Evolutionary conservation across 92 coral and sea anemone genomes (phyloP), one percentile per base, ranked within the genome.

Genomic region (Montipora capitata): DNA sequence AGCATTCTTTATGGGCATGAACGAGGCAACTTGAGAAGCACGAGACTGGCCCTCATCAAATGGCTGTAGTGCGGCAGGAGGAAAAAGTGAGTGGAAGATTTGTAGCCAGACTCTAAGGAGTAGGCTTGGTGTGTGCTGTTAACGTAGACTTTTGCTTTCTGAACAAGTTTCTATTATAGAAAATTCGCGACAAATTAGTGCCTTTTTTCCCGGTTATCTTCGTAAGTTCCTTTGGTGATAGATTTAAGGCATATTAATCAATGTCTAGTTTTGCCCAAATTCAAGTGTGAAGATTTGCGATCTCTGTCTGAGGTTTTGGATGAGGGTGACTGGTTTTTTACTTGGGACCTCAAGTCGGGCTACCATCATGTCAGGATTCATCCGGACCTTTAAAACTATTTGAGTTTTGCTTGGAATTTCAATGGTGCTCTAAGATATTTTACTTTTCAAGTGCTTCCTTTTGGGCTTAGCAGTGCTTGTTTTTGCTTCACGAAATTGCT

Each of bases 341-440:
- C 93, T 0, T 91, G 91, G 93, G 96, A 91, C 73, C 79, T 88
- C 51, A 88, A 80, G 68, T 94, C 94, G 8, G 94, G 96, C 18
- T 93, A 93, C 56, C 96, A 90, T 68, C 94, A 93, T 74, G 86
- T 94, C 3, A 94, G 91, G 35, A 91, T 94, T 35, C 27, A 15
- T 70, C 73, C 41, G 15, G 91, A 86, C 3, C 96, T 82, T 66
- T 75, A 81, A 74, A n/a, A n/a, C n/a, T 91, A 79, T 70, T 74
- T 93, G 10, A 92, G 96, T 43, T 93, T 93, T 90, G 27, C 96
- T 40, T 93, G 91, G 94, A 15, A 51, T 72, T 93, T 93, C 35
- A 59, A 66, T 54, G 88, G 70, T 42, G 75, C 40, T 56, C 3
- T 57, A 13, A 44, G 80, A 12, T 91, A 94, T n/a, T 88, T 91